Evolutionary conservation across 2,113 vertebrate species (phyloP).

Genomic region (Cheilinus undulatus): DNA sequence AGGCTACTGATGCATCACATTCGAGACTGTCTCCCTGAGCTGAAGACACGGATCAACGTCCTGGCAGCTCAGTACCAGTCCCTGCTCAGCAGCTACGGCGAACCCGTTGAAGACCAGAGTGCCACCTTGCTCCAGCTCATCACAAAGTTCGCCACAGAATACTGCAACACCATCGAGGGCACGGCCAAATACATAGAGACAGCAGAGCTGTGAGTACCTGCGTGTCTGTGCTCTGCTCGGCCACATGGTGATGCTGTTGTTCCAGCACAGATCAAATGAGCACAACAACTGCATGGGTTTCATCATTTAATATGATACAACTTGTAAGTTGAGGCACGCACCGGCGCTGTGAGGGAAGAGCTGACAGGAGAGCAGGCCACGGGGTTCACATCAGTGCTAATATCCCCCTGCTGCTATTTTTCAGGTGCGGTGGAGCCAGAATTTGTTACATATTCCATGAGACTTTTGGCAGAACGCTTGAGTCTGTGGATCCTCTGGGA

Average conservation of each 20-base stretch:
- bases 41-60: constrained; percentile 98
- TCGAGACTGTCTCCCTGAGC: constrained; percentile 95
- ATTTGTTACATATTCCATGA: constrained; percentile 99
- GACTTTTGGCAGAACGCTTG: constrained; percentile 97
- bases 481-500: constrained; percentile 96
- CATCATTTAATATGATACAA: constrained; percentile 61
- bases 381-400: constrained; percentile 54
- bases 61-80: constrained; percentile 98
- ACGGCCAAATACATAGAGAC: constrained; percentile 99
- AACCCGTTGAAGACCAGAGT: constrained; percentile 97
- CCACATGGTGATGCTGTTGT: constrained; percentile 69
- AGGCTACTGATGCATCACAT: constrained; percentile 99
- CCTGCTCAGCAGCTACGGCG: constrained; percentile 95
- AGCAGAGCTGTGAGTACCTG: constrained; percentile 92
- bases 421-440: constrained; percentile 95
- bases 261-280: constrained; percentile 16
- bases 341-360: constrained; percentile 48
- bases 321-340: constrained; percentile 69
- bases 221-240: not conserved
- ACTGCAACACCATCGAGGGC: constrained; percentile 99
- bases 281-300: constrained; percentile 64
- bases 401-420: constrained; percentile 62
- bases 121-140: constrained; percentile 98
- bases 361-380: constrained; percentile 56
- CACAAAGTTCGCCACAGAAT: constrained; percentile 98